These are phyloP conservation scores for Philereme transversata DNA, from an alignment of 2,888 invertebrate genomes.

Conservation along the genomic window DNA sequence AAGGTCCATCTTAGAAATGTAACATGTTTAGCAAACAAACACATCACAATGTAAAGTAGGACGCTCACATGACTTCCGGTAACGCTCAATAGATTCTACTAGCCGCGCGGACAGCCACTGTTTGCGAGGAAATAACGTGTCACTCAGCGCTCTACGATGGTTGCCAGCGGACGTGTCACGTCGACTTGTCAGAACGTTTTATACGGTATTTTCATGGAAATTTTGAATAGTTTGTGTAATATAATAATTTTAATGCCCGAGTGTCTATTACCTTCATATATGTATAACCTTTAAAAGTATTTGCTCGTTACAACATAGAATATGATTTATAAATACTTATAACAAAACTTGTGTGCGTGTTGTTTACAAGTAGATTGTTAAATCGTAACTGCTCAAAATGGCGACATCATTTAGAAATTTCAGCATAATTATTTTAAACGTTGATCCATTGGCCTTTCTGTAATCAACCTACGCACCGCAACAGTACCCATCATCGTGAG, in stretches of 20 bases:
- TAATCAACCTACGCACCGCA: conserved; percentile 33
- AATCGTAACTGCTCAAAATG: no score
- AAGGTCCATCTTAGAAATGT: conserved; percentile 9
- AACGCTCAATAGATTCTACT: conserved; percentile 44
- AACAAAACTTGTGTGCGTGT: no score
- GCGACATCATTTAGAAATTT: no score
- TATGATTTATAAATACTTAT: no score
- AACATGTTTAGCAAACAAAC: conserved; percentile 33
- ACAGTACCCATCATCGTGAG: conserved; percentile 39
- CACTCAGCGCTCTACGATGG: conserved; percentile 60
- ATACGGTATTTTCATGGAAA: conserved; percentile 19
- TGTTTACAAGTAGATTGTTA: no score
- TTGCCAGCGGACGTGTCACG: conserved; percentile 58
- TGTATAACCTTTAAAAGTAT: no score
- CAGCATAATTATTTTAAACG: not conserved
- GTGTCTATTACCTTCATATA: no score
- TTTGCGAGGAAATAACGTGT: conserved; percentile 70
- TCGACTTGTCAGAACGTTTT: conserved; percentile 30
- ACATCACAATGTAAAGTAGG: conserved; percentile 49
- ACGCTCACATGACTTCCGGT: conserved; percentile 53
- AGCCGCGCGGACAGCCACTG: conserved; percentile 27
- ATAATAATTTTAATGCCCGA: not conserved
- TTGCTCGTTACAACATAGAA: no score
- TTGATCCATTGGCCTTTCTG: conserved; percentile 10
- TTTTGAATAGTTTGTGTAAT: conserved; percentile 4